Percentiles rank a stretch among this genome's conserved stretches.
These are phyloP conservation scores for Pollenia angustigena DNA, from an alignment of 2,888 invertebrate species.

Conservation along the genomic window DNA sequence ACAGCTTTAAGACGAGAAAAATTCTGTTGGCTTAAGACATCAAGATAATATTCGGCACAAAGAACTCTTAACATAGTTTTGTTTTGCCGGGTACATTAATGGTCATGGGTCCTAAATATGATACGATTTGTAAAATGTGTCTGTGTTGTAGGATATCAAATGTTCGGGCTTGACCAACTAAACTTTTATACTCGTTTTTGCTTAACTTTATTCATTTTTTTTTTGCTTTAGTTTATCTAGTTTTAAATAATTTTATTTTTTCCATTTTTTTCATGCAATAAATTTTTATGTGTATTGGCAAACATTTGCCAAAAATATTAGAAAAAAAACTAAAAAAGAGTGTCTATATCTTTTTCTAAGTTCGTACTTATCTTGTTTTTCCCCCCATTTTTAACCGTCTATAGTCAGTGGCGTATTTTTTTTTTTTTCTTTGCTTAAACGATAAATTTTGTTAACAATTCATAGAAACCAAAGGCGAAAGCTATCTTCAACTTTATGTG, in stretches of 20 bases:
- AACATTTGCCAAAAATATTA: slow-evolving; percentile 66
- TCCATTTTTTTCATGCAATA: slow-evolving; percentile 65
- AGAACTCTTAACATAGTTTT: too few species aligned
- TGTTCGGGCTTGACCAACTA: too few species aligned
- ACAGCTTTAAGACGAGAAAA: too few species aligned
- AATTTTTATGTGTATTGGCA: slow-evolving; percentile 73
- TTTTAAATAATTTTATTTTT: slow-evolving; percentile 65
- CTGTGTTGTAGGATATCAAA: too few species aligned
- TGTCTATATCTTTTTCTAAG: slow-evolving; percentile 42
- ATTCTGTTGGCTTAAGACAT: too few species aligned
- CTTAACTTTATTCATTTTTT: slow-evolving; percentile 29
- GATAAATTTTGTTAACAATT: slow-evolving; percentile 67
- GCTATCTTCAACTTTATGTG: slow-evolving; percentile 48
- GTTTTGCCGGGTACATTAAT: too few species aligned
- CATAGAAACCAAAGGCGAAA: slow-evolving; percentile 40
- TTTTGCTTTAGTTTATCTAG: slow-evolving; percentile 46
- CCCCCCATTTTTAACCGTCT: background rate
- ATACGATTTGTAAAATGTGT: too few species aligned
- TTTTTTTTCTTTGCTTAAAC: slow-evolving; percentile 57
- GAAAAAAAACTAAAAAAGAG: slow-evolving; percentile 18
- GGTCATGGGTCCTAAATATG: too few species aligned
- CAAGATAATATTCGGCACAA: too few species aligned
- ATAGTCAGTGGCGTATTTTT: background rate
- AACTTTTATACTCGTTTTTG: background rate
- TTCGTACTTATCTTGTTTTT: slow-evolving; percentile 25